A percentile compares a stretch with the other conserved stretches of the same genome.
Conservation (phyloP, 1,140 invertebrate species). For the Oedothorax gibbosus region DNA sequence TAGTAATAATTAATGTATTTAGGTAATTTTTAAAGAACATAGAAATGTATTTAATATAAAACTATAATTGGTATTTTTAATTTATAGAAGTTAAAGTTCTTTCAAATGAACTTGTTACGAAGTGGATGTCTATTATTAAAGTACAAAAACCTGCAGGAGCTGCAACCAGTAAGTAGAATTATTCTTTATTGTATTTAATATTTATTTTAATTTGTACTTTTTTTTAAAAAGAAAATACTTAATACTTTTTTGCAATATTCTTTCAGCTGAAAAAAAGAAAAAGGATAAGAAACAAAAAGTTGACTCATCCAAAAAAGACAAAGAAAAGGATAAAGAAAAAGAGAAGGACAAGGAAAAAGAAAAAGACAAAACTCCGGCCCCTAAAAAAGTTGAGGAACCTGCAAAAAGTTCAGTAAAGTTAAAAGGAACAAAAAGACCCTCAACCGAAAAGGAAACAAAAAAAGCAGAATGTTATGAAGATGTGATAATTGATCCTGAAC, state of each 20-base stretch:
- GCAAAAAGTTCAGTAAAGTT: conserved; percentile 31
- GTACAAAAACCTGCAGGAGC: conserved; percentile 64
- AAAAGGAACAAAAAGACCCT: conserved; percentile 40
- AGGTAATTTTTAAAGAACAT: no score
- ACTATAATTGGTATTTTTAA: conserved; percentile 53
- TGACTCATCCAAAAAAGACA: conserved; percentile 70
- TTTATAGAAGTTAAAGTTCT: conserved; percentile 77
- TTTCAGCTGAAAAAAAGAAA: conserved; percentile 64
- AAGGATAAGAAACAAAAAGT: conserved; percentile 70
- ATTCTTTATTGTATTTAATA: neutral
- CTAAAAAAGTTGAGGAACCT: neutral
- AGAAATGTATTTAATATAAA: no score
- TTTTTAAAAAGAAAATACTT: no score
- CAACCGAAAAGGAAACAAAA: conserved; percentile 43
- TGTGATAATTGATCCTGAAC: conserved; percentile 59
- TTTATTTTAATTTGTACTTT: no score
- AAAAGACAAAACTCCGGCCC: neutral
- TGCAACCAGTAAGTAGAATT: conserved; percentile 47
- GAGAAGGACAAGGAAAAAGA: neutral
- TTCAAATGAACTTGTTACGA: conserved; percentile 85
- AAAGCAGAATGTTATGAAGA: conserved; percentile 53
- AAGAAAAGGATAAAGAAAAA: conserved; percentile 69
- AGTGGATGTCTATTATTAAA: conserved; percentile 90
- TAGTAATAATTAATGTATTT: no score
- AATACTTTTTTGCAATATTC: neutral